These are phyloP conservation scores for Vespertilio murinus DNA, from an alignment of 2,797 vertebrate genomes.

Conservation along the genomic window DNA sequence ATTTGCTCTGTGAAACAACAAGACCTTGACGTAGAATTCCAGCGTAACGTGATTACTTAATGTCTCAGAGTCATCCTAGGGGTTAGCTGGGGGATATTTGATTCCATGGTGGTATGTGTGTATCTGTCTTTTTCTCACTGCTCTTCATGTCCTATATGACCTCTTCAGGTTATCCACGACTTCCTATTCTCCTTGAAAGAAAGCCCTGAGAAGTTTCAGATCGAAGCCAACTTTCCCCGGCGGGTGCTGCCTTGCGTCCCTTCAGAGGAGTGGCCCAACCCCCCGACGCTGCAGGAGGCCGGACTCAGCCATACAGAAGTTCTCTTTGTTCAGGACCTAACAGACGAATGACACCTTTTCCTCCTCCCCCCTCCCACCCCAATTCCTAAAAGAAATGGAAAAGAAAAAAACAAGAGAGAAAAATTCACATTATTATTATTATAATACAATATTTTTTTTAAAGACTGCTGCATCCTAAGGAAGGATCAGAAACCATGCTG, in stretches of 20 bases:
- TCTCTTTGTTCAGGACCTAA: conserved; percentile 99
- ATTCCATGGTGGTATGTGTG: background rate
- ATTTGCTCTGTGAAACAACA: background rate
- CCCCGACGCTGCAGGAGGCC: conserved; percentile 96
- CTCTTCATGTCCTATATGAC: conserved; percentile 61
- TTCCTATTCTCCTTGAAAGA: conserved; percentile 99
- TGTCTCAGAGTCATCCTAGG: background rate
- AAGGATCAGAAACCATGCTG: conserved; percentile 92
- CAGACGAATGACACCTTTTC: conserved; percentile 94
- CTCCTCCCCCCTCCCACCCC: conserved; percentile 55
- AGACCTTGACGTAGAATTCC: background rate
- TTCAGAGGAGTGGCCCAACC: conserved; percentile 94
- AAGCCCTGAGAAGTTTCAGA: conserved; percentile 99
- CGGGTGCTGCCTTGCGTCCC: conserved; percentile 97
- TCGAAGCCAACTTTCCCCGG: conserved; percentile 97
- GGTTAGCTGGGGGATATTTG: background rate
- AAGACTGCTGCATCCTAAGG: conserved; percentile 90
- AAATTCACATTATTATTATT: conserved; percentile 85
- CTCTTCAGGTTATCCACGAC: conserved; percentile 95
- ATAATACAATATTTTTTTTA: conserved; percentile 89
- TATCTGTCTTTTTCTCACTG: background rate
- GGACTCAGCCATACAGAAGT: conserved; percentile 99
- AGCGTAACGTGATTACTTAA: background rate
- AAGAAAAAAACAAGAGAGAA: conserved; percentile 75
- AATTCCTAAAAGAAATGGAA: conserved; percentile 68